These are phyloP conservation scores for Gephyroberyx darwinii DNA, from an alignment of 2,797 vertebrate genomes.

Conservation along the genomic window DNA sequence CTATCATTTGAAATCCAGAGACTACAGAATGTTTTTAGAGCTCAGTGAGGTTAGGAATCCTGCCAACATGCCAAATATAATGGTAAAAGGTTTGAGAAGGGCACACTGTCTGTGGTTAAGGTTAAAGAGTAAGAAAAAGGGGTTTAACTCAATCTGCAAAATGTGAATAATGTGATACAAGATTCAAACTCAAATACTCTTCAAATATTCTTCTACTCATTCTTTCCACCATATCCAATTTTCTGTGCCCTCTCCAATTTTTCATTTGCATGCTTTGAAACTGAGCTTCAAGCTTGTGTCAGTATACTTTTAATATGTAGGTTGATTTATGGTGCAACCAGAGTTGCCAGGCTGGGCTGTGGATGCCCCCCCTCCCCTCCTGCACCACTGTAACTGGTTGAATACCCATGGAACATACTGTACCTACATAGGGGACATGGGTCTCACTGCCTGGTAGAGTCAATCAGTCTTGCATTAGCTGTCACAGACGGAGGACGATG, in stretches of 20 bases:
- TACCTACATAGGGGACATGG: constrained; percentile 25
- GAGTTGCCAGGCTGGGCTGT: constrained; percentile 13
- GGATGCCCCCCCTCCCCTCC: constrained; percentile 2
- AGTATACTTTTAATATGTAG: neutral
- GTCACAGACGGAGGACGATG: constrained; percentile 44
- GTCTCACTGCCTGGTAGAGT: constrained; percentile 1
- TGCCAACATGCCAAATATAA: too few relatives aligned
- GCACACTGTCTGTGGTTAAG: too few relatives aligned
- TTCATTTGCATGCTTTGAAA: constrained; percentile 4
- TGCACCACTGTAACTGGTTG: constrained; percentile 12
- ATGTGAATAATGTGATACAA: too few relatives aligned
- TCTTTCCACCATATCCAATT: too few relatives aligned
- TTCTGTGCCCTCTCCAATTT: neutral
- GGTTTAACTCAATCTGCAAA: too few relatives aligned
- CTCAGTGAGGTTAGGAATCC: too few relatives aligned
- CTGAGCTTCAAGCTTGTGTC: constrained; percentile 10
- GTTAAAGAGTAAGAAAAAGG: too few relatives aligned
- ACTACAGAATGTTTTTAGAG: too few relatives aligned
- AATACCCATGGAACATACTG: constrained; percentile 40
- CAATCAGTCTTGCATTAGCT: constrained; percentile 26
- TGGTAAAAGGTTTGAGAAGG: too few relatives aligned
- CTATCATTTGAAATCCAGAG: too few relatives aligned
- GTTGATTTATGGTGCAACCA: constrained; percentile 44
- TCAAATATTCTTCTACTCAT: too few relatives aligned
- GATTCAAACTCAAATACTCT: too few relatives aligned